phyloP scores from a whole-genome alignment of 2,797 vertebrate species.

The Vireo griseus region DNA sequence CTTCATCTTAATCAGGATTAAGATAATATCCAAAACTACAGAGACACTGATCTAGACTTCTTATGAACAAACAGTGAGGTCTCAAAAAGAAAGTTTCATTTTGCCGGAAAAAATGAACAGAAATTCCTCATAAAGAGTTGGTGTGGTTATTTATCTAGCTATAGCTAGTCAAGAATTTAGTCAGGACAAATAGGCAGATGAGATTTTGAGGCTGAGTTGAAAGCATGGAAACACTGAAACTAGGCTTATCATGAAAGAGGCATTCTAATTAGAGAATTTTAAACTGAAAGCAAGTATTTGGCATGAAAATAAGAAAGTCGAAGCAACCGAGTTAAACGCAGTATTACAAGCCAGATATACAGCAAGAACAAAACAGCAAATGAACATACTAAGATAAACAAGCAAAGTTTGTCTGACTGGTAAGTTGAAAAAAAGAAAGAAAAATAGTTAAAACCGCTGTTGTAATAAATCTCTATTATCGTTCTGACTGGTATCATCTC shows the following conservation, averaged over 20 bases:
- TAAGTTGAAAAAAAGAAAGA: neutral
- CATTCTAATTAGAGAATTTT: neutral
- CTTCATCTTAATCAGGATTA: neutral
- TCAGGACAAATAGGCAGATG: neutral
- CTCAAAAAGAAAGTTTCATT: neutral
- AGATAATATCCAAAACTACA: neutral
- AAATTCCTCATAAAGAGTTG: neutral
- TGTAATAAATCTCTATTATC: neutral
- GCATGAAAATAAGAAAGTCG: neutral
- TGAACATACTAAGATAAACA: neutral
- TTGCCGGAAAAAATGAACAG: neutral
- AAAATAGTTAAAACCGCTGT: neutral
- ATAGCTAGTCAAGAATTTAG: neutral
- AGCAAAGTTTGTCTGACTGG: neutral
- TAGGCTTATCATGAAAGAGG: neutral
- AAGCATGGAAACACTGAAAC: neutral
- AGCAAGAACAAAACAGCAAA: neutral
- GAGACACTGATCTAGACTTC: neutral
- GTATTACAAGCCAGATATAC: neutral
- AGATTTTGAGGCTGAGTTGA: neutral
- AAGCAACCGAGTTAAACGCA: neutral
- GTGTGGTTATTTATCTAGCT: neutral
- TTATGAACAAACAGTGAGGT: neutral
- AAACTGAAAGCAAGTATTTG: neutral
- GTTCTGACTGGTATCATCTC: neutral